These are phyloP conservation scores for Anhinga rufa DNA, from an alignment of 2,113 vertebrate species.

Conservation along the genomic window DNA sequence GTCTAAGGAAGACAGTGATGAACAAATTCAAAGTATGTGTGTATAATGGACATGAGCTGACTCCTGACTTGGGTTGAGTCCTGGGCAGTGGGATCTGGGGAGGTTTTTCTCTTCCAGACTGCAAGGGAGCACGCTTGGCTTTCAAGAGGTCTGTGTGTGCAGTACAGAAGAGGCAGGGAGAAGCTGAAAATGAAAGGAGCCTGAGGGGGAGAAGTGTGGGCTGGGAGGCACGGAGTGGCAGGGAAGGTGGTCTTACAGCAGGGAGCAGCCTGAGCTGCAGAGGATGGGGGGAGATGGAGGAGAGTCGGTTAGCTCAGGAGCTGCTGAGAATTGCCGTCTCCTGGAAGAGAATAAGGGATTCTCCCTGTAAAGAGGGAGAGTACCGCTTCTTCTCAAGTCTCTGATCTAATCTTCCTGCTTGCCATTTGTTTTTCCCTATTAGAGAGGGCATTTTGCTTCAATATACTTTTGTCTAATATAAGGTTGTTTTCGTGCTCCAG, in stretches of 20 bases:
- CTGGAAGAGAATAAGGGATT: neutral
- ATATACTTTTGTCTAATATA: neutral
- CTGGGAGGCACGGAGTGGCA: rapidly evolving
- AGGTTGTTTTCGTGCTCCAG: neutral
- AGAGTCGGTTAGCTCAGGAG: neutral
- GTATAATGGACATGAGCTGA: rapidly evolving
- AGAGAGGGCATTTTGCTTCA: neutral
- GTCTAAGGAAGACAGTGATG: neutral
- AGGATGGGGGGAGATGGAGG: neutral
- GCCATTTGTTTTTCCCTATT: neutral
- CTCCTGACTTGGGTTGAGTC: neutral
- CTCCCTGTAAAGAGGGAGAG: neutral
- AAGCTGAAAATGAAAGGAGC: neutral
- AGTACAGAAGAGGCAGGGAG: neutral
- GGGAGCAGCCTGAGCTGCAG: neutral
- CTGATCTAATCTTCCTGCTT: neutral
- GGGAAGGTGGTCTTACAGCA: neutral
- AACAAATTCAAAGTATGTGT: neutral
- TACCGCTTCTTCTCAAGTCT: neutral
- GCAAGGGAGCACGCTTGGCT: neutral
- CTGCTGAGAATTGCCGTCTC: neutral
- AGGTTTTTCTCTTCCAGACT: neutral
- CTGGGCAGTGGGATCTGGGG: neutral
- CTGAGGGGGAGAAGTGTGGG: rapidly evolving
- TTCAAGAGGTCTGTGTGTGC: neutral